Percentiles rank a stretch among this genome's conserved stretches.
These are phyloP conservation scores for Elaeidobius kamerunicus DNA, from an alignment of 2,888 invertebrate genomes.

Conservation along the genomic window DNA sequence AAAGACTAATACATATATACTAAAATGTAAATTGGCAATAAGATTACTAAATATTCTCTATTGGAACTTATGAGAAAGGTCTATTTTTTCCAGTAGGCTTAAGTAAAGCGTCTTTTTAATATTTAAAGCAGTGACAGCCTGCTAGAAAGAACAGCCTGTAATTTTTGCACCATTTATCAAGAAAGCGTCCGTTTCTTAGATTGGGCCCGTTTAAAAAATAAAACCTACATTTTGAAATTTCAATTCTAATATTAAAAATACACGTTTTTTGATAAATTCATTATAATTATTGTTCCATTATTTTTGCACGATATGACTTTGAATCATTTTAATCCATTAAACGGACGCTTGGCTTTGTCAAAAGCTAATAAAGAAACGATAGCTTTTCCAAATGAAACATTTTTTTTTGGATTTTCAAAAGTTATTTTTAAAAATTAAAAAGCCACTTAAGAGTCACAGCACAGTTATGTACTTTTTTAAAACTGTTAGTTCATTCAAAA, in stretches of 20 bases:
- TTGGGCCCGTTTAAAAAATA: conserved; percentile 29
- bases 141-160: conserved; percentile 34
- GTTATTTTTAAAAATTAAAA: conserved; percentile 52
- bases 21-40: conserved; percentile 49
- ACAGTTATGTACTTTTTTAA: conserved; percentile 53
- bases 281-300: conserved; percentile 34
- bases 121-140: conserved; percentile 43
- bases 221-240: conserved; percentile 27
- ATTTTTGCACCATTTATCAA: conserved; percentile 45
- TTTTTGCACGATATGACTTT: conserved; percentile 38
- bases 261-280: conserved; percentile 25
- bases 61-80: conserved; percentile 47
- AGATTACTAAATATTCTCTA: conserved; percentile 50
- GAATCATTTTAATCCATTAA: conserved; percentile 34
- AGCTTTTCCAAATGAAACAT: conserved; percentile 40
- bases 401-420: conserved; percentile 38
- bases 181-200: conserved; percentile 29
- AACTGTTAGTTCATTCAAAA: conserved; percentile 33
- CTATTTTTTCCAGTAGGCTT: conserved; percentile 30
- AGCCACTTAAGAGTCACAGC: conserved; percentile 58
- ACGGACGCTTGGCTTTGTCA: conserved; percentile 37
- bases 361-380: conserved; percentile 44
- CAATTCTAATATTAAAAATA: conserved; percentile 17
- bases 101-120: conserved; percentile 44
- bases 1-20: conserved; percentile 43